Conservation (phyloP, 1,140 invertebrate species). For the Drosophila lacteicornis region DNA sequence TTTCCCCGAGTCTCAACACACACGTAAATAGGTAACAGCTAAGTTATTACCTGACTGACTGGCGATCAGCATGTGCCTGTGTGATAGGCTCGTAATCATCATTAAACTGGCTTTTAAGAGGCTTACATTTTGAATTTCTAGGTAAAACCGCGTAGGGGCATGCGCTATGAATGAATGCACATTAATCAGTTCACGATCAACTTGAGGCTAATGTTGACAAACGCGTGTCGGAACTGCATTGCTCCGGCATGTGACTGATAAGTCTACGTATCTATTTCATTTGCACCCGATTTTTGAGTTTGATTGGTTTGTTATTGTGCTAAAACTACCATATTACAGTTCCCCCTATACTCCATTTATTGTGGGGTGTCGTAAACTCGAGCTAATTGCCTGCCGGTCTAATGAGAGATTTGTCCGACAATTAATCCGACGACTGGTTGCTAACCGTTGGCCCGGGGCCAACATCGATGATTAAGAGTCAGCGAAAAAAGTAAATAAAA, state of each 20-base stretch:
- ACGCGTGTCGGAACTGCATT: constrained; percentile 1
- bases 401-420: constrained; percentile 52
- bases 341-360: neutral
- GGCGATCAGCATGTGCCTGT: constrained; percentile 6
- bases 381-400: constrained; percentile 46
- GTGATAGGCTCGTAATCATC: constrained; percentile 12
- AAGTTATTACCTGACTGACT: constrained; percentile 3
- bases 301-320: neutral
- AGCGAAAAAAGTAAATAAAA: constrained; percentile 10
- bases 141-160: neutral
- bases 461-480: constrained; percentile 27
- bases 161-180: neutral
- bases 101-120: constrained; percentile 11
- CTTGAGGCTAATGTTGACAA: constrained; percentile 4
- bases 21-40: constrained; percentile 10
- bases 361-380: constrained; percentile 34
- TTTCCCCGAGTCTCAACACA: neutral
- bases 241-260: constrained; percentile 7
- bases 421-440: constrained; percentile 34
- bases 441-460: constrained; percentile 9
- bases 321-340: neutral
- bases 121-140: constrained; percentile 15
- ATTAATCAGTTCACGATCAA: neutral
- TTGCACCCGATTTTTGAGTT: constrained; percentile 8
- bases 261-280: constrained; percentile 3